A percentile compares a stretch with the other conserved stretches of the same genome.
phyloP scores from a whole-genome alignment of 64 coral and sea anemone genomes.

The Hydrozoanthus tunicans region DNA sequence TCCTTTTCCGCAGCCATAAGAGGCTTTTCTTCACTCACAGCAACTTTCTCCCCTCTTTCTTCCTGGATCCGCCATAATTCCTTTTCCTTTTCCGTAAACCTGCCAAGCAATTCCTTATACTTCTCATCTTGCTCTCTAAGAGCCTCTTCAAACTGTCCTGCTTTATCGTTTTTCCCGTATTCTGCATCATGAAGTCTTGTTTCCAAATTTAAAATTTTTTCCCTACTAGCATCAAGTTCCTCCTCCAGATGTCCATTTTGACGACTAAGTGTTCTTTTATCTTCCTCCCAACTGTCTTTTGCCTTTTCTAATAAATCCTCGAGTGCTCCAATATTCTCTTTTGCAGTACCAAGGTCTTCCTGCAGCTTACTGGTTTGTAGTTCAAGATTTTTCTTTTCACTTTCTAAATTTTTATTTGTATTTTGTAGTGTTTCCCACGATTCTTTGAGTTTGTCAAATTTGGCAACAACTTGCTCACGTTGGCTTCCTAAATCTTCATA shows the following conservation, averaged over 20 bases:
- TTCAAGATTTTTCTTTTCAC: conserved; percentile 39
- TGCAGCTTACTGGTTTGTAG: conserved; percentile 1
- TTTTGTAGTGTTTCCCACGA: conserved; percentile 33
- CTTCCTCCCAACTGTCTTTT: conserved; percentile 34
- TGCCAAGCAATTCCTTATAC: conserved; percentile 21
- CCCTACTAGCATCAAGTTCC: conserved; percentile 31
- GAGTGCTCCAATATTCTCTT: conserved; percentile 1
- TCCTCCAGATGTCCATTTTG: conserved; percentile 18
- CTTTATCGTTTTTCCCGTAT: not conserved
- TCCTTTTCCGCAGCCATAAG: conserved; percentile 20
- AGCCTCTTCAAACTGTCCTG: conserved; percentile 6
- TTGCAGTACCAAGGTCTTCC: conserved; percentile 19
- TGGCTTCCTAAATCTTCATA: conserved; percentile 22
- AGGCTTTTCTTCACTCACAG: not conserved
- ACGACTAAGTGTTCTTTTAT: conserved; percentile 27
- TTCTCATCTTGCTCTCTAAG: conserved; percentile 36
- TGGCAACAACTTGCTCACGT: conserved; percentile 14
- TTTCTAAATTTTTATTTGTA: conserved; percentile 27
- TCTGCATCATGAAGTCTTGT: not conserved
- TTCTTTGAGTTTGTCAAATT: conserved; percentile 36
- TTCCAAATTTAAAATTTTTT: conserved; percentile 20
- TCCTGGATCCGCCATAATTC: conserved; percentile 25
- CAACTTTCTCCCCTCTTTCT: conserved; percentile 5
- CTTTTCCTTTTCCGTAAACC: conserved; percentile 3
- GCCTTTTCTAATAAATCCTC: conserved; percentile 33